Base-by-base conservation (phyloP, 1,140 invertebrate genomes). In the Euura saliciscinereae region DNA sequence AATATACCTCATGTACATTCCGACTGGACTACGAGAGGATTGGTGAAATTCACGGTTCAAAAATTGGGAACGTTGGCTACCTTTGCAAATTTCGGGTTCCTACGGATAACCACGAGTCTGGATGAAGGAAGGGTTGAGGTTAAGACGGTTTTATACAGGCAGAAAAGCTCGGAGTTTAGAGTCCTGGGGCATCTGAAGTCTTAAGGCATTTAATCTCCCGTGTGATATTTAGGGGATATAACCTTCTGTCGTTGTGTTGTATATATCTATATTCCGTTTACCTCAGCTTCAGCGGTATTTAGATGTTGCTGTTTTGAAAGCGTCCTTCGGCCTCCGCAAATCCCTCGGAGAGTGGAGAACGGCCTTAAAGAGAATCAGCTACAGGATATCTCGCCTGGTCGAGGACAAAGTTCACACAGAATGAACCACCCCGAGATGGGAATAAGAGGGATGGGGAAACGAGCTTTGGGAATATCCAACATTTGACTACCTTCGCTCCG, bases 161-260 rank as follows among this genome's bases (percentile, higher is more conserved):
- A 59, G 8, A 59, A 59, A 59, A n/a, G 3, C 51, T 6, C 8
- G 51, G 51, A 59, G 51, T 3, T 8, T 8, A n/a, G 51, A 6
- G 51, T 11, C 0, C 8, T 11, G 51, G 51, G 51, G 51, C 51
- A 59, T n/a, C 51, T 2, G 51, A 59, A 59, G 51, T 59, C 51
- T 59, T 59, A 59, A 59, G 51, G 51, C 51, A 59, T n/a, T n/a
- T 59, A 59, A 59, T 59, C 51, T 59, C 51, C 51, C 51, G 51
- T 59, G 51, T 59, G 51, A 59, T 59, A 59, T 59, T 59, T 59
- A 59, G 51, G 51, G 46, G 51, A 59, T 59, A 59, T 59, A 59
- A 59, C 51, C 51, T 59, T 59, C 10, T 6, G 51, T 59, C 51
- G 3, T n/a, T n/a, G 51, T n/a, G 51, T 3, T 6, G 51, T 59